phyloP scores from a whole-genome alignment of 2,113 vertebrate species.

The Pterocles orientalis region DNA sequence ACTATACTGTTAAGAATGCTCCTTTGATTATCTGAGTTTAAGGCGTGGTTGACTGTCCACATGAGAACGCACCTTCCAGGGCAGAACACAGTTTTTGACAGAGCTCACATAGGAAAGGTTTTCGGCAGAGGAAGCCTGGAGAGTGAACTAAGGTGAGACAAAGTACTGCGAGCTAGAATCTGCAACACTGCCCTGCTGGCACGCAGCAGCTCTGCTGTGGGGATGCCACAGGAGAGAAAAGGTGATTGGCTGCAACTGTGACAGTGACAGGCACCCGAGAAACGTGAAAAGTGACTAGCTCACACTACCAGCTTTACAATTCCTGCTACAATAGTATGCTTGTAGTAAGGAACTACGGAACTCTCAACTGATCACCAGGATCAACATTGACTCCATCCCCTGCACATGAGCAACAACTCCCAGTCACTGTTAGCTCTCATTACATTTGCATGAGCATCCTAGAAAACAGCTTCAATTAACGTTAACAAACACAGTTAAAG shows the following conservation, averaged over 20 bases:
- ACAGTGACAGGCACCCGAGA: not conserved
- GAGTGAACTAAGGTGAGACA: not conserved
- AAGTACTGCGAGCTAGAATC: not conserved
- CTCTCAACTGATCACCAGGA: not conserved
- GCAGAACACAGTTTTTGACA: not conserved
- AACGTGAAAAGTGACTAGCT: fast-evolving
- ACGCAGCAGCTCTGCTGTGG: not conserved
- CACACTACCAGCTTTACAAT: fast-evolving
- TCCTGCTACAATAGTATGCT: not conserved
- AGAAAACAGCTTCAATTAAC: not conserved
- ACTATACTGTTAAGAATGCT: not conserved
- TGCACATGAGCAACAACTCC: not conserved
- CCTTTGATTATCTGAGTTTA: not conserved
- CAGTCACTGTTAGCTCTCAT: not conserved
- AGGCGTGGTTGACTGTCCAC: not conserved
- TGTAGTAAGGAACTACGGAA: too few species aligned
- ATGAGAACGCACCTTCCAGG: not conserved
- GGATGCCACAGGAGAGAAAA: not conserved
- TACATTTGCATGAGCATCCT: not conserved
- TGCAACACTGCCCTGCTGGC: not conserved
- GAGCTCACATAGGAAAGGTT: not conserved
- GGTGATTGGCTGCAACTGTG: not conserved
- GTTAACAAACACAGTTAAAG: not conserved
- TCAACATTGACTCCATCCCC: fast-evolving
- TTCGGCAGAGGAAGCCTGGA: not conserved